A percentile compares a stretch with the other conserved stretches of the same genome.
Conservation (phyloP, 92 coral and sea anemone species). For the Desmophyllum pertusum region DNA sequence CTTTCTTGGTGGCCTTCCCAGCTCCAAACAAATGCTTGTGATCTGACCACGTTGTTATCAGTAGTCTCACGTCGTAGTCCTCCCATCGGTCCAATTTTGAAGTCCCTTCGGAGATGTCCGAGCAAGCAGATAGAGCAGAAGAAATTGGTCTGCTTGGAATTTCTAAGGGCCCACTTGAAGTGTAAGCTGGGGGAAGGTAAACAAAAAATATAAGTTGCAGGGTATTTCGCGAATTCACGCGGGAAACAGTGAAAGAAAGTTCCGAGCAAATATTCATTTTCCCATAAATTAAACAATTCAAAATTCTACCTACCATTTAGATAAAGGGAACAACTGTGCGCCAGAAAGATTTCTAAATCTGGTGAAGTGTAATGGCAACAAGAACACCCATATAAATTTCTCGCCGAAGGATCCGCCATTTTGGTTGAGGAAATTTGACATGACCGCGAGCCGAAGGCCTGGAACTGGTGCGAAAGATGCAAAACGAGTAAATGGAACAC, state of each 20-base stretch:
- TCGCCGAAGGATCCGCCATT: background rate
- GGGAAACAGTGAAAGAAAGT: background rate
- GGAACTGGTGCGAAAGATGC: background rate
- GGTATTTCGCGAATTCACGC: background rate
- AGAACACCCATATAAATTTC: background rate
- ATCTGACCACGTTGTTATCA: slow-evolving; percentile 35
- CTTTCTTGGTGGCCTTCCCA: slow-evolving; percentile 58
- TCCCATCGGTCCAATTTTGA: slow-evolving; percentile 27
- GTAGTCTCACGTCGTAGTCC: slow-evolving; percentile 34
- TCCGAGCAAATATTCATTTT: background rate
- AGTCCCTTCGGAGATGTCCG: background rate
- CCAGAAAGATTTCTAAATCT: background rate
- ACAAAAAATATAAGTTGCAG: no score
- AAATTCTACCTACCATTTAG: slow-evolving; percentile 9
- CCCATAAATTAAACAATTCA: background rate
- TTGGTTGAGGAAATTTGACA: background rate
- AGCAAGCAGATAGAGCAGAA: no score
- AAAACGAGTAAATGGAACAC: slow-evolving; percentile 7
- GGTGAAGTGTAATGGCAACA: background rate
- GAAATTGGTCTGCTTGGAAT: background rate
- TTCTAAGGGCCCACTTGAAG: background rate
- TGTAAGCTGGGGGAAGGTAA: background rate
- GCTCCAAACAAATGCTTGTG: slow-evolving; percentile 43
- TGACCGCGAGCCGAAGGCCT: background rate
- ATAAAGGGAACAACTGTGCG: background rate